Conservation (phyloP, 2,888 invertebrate genomes). For the Leptopilina drosophilae region DNA sequence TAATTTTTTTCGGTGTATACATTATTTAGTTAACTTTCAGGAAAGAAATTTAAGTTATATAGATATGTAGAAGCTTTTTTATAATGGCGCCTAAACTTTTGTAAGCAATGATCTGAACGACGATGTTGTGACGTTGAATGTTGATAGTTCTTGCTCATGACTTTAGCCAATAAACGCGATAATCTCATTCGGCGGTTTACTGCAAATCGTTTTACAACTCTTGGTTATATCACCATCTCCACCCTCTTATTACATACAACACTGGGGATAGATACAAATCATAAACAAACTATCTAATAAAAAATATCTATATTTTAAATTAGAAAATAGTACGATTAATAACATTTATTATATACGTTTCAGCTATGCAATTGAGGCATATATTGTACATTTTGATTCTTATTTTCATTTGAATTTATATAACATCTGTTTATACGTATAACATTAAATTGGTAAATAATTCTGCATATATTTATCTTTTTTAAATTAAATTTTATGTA, state of each 20-base stretch:
- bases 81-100: constrained; percentile 63
- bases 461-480: too few relatives aligned
- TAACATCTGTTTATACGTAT: too few relatives aligned
- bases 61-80: constrained; percentile 50
- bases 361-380: too few relatives aligned
- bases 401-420: too few relatives aligned
- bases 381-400: too few relatives aligned
- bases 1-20: too few relatives aligned
- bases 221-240: constrained; percentile 68
- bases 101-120: constrained; percentile 58
- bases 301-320: constrained; percentile 75
- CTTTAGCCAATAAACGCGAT: constrained; percentile 74
- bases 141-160: constrained; percentile 60
- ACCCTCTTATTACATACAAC: constrained; percentile 54
- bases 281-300: constrained; percentile 74
- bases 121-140: constrained; percentile 59
- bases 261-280: constrained; percentile 49
- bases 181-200: constrained; percentile 76
- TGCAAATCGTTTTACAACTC: constrained; percentile 76
- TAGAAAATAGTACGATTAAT: constrained; percentile 60
- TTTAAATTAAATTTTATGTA: too few relatives aligned
- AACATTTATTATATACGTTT: too few relatives aligned
- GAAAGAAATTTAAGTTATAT: too few relatives aligned
- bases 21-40: too few relatives aligned
- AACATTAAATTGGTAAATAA: too few relatives aligned